Base-by-base conservation (phyloP, 2,888 invertebrate species). In the Ennomos fuscantarius region DNA sequence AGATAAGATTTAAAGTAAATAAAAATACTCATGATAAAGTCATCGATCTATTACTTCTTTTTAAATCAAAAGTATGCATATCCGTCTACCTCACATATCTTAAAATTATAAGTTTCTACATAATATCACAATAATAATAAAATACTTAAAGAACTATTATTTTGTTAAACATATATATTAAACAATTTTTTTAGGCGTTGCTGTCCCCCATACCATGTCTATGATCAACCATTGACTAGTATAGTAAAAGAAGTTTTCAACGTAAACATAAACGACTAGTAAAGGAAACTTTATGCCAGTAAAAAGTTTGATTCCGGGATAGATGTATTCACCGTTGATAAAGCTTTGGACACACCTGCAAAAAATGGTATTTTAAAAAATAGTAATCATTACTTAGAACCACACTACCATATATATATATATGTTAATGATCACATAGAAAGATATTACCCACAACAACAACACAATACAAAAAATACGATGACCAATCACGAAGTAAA, bases 211-310 rank as follows among this genome's bases (percentile, higher is more conserved):
- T 1, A 89, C 65, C 54, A 85, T 75, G 39, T 89, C 87, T 1
- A 81, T 61, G 2, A 89, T 65, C 8, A 81, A 41, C 84, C 86
- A 90, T 61, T 89, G 89, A 9, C 79, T 74, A 0, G 75, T 80
- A 53, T 84, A 86, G 59, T 83, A 88, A 35, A 89, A 86, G 5
- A 84, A 72, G 61, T 81, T 79, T 62, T 84, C 84, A 3, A 81
- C 55, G 11, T 78, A 78, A 8, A 76, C 64, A 46, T 82, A 87
- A 0, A 74, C 34, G 5, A 73, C 45, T 12, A 87, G 62, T 12
- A 79, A 11, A 0, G 74, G 54, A 0, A 82, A 62, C 51, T 84
- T 79, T 6, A 69, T 54, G 0, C 70, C 69, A 8, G 73, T 75
- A 36, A 81, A 78, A 2, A 65, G 44, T 62, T 74, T 81, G 1